A percentile compares a stretch with the other conserved stretches of the same genome.
Evolutionary conservation across 2,888 invertebrate genomes (phyloP).

Genomic region (Leptopilina myrica): DNA sequence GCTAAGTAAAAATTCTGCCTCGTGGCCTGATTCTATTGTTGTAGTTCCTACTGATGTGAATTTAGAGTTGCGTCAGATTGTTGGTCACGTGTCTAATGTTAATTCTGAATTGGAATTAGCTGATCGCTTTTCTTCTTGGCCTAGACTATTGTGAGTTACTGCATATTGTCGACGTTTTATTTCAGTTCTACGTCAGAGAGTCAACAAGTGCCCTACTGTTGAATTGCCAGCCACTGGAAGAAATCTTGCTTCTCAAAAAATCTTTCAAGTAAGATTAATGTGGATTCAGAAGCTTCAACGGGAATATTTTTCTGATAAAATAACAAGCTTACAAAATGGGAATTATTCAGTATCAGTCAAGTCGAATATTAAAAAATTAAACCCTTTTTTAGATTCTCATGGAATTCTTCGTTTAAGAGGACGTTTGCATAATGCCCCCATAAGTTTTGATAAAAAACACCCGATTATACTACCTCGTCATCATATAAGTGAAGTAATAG

Average conservation of each 20-base stretch:
- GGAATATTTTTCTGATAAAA: background rate
- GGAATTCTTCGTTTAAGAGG: background rate
- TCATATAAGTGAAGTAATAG: background rate
- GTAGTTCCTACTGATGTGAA: no score
- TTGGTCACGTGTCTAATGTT: no score
- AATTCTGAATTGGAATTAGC: no score
- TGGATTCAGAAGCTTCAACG: background rate
- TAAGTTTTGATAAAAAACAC: background rate
- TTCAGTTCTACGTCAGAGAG: no score
- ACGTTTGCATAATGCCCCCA: conserved; percentile 2
- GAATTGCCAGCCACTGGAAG: no score
- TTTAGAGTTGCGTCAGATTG: no score
- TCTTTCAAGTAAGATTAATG: background rate
- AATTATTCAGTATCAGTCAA: background rate
- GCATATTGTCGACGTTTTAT: no score
- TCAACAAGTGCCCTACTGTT: no score
- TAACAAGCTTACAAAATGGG: background rate
- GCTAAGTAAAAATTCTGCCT: no score
- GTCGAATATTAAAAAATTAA: background rate
- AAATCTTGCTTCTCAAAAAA: background rate
- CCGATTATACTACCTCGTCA: background rate
- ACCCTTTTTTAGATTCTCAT: background rate
- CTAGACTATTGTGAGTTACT: no score
- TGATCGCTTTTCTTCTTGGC: no score
- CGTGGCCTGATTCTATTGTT: no score